These are phyloP conservation scores for Pyrrhia umbra DNA, from an alignment of 2,888 invertebrate genomes.

Conservation along the genomic window DNA sequence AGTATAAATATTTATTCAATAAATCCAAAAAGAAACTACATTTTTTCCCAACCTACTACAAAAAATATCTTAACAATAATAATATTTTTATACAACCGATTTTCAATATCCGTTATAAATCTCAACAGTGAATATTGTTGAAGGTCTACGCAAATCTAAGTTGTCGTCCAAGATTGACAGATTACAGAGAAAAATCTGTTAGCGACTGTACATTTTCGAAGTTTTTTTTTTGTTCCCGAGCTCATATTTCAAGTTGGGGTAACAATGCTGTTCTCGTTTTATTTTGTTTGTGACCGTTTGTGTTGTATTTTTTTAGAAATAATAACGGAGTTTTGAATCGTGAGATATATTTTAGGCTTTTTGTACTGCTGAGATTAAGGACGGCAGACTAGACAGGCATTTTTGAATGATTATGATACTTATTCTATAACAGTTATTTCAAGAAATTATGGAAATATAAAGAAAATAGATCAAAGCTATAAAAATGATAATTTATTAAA, in stretches of 20 bases:
- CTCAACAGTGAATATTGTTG: conserved; percentile 21
- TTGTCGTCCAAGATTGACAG: conserved; percentile 61
- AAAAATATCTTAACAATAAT: not conserved
- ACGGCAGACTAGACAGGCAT: not conserved
- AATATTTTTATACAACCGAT: conserved; percentile 3
- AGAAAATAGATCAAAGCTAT: no score
- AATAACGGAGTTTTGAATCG: conserved; percentile 19
- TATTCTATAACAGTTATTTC: no score
- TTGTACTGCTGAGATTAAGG: not conserved
- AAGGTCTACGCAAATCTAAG: conserved; percentile 44
- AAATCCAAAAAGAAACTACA: not conserved
- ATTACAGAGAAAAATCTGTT: conserved; percentile 61
- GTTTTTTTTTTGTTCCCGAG: conserved; percentile 64
- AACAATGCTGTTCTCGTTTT: conserved; percentile 66
- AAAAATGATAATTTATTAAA: no score
- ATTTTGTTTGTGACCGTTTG: conserved; percentile 63
- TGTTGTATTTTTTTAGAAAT: conserved; percentile 41
- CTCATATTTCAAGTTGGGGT: conserved; percentile 72
- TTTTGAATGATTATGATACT: no score
- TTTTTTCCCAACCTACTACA: not conserved
- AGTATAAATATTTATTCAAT: not conserved
- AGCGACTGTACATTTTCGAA: conserved; percentile 67
- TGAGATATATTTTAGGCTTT: not conserved
- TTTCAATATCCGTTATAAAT: conserved; percentile 36
- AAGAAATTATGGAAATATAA: no score